Percentiles rank a stretch among this genome's conserved stretches.
Conservation (phyloP, 2,113 vertebrate genomes). For the Labrus mixtus region DNA sequence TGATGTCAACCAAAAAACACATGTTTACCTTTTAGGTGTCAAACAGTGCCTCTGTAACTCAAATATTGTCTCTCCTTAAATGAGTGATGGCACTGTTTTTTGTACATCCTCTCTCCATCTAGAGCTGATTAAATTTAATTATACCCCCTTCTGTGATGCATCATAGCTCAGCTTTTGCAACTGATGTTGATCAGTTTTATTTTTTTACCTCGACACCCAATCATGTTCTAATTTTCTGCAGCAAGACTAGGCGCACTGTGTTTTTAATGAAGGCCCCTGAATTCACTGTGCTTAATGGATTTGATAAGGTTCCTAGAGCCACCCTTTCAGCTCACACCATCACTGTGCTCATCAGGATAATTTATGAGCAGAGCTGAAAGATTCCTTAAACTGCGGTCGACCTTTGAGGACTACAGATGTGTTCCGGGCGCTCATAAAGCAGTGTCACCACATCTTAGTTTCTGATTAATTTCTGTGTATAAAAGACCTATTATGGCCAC, state of each 20-base stretch:
- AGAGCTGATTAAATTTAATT: conserved; percentile 53
- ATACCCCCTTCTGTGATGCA: conserved; percentile 29
- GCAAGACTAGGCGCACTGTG: conserved; percentile 43
- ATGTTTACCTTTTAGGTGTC: conserved; percentile 32
- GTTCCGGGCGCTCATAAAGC: conserved; percentile 58
- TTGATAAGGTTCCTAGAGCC: conserved; percentile 42
- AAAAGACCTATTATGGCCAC: conserved; percentile 59
- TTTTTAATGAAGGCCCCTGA: conserved; percentile 51
- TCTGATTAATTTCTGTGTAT: conserved; percentile 72
- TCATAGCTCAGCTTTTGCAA: conserved; percentile 36
- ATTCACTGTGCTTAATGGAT: conserved; percentile 55
- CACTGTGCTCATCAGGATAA: conserved; percentile 68
- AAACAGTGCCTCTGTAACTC: conserved; percentile 24
- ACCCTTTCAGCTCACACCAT: conserved; percentile 52
- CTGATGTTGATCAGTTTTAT: conserved; percentile 31
- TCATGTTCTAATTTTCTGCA: conserved; percentile 50
- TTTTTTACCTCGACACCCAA: conserved; percentile 27
- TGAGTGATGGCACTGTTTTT: conserved; percentile 40
- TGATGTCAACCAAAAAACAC: conserved; percentile 13
- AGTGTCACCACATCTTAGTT: conserved; percentile 56
- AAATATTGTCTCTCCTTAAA: conserved; percentile 20
- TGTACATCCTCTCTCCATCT: conserved; percentile 14
- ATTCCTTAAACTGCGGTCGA: conserved; percentile 68
- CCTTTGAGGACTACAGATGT: conserved; percentile 65
- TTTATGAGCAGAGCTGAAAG: conserved; percentile 68